Conservation (phyloP, 1,140 invertebrate species). For the Colletes gigas region DNA sequence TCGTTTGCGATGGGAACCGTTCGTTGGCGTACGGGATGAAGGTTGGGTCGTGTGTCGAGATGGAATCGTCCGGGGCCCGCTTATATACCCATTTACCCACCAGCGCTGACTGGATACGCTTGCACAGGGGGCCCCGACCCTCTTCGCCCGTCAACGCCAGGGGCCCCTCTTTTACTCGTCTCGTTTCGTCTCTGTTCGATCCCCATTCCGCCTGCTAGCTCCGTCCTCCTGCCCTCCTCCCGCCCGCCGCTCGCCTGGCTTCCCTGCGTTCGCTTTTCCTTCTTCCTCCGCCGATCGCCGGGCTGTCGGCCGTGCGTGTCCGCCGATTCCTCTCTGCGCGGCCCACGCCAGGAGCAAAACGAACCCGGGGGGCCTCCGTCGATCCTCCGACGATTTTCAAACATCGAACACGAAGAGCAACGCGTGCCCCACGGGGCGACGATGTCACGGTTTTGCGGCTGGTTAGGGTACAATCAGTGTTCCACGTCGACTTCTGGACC, state of each 20-base stretch:
- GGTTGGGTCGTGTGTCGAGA: conserved; percentile 80
- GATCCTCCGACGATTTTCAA: conserved; percentile 1
- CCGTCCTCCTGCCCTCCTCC: conserved; percentile 30
- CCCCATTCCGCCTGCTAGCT: conserved; percentile 41
- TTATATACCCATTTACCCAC: conserved; percentile 80
- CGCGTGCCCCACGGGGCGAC: not conserved
- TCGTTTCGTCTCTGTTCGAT: conserved; percentile 34
- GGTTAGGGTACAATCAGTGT: too few species aligned
- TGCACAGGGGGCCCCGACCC: conserved; percentile 66
- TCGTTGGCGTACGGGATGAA: conserved; percentile 70
- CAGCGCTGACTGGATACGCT: conserved; percentile 47
- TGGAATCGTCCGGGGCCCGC: conserved; percentile 75
- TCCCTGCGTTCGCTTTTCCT: conserved; percentile 22
- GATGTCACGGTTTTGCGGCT: too few species aligned
- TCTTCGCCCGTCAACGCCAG: conserved; percentile 42
- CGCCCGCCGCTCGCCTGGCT: not conserved
- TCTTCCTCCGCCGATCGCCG: conserved; percentile 17
- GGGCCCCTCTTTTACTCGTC: conserved; percentile 60
- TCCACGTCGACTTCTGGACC: too few species aligned
- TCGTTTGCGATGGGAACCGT: conserved; percentile 55
- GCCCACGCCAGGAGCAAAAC: conserved; percentile 44
- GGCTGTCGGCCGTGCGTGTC: not conserved
- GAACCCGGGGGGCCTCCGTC: not conserved
- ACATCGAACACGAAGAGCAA: not conserved
- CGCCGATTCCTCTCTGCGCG: conserved; percentile 50